Conservation (phyloP, 2,113 vertebrate genomes). For the Petromus typicus region DNA sequence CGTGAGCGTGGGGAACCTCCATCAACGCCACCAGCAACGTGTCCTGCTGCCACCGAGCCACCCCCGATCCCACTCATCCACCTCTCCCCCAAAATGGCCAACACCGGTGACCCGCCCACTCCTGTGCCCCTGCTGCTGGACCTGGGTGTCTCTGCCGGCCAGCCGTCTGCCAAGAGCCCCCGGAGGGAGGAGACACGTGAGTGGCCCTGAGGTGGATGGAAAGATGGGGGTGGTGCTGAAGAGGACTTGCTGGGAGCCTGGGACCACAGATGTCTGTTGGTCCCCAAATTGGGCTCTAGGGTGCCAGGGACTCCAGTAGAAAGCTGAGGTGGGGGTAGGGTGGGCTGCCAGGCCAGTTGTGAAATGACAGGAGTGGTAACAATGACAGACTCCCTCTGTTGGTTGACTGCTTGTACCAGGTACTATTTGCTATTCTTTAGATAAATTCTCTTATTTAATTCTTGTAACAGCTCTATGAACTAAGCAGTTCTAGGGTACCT, state of each 20-base stretch:
- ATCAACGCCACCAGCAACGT: neutral
- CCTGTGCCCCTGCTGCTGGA: conserved; percentile 83
- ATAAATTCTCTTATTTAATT: neutral
- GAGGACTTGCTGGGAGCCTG: neutral
- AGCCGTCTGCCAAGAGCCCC: conserved; percentile 87
- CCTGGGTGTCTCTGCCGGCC: conserved; percentile 84
- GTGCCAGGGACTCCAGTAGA: neutral
- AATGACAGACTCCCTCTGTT: neutral
- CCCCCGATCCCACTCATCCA: conserved; percentile 60
- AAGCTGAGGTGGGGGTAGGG: neutral
- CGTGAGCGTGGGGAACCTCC: conserved; percentile 79
- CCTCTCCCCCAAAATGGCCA: conserved; percentile 41
- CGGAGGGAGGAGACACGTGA: conserved; percentile 81
- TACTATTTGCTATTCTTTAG: neutral
- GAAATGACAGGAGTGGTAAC: neutral
- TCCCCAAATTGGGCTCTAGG: neutral
- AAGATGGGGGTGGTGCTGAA: too few species aligned
- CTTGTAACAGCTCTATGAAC: too few species aligned
- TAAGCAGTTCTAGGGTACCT: too few species aligned
- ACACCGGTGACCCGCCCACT: conserved; percentile 60
- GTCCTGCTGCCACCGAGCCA: neutral
- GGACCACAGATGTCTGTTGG: neutral
- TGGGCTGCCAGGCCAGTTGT: neutral
- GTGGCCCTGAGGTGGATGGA: neutral
- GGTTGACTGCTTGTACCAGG: neutral